A percentile compares a stretch with the other conserved stretches of the same genome.
phyloP scores from a whole-genome alignment of 2,888 invertebrate species.

The Periphyllus acericola region DNA sequence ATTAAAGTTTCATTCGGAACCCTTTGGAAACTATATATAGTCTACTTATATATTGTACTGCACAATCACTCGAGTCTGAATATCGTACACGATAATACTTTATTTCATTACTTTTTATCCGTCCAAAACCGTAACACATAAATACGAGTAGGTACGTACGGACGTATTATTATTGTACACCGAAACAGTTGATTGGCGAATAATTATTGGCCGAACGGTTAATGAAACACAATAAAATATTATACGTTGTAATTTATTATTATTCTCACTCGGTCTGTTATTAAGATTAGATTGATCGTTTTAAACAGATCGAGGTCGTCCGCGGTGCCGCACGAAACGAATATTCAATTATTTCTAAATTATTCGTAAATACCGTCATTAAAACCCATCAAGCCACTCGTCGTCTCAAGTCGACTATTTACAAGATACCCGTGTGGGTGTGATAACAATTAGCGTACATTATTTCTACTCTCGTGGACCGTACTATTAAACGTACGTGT shows the following conservation, averaged over 20 bases:
- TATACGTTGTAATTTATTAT: neutral
- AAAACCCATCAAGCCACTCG: neutral
- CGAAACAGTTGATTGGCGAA: neutral
- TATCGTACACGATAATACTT: neutral
- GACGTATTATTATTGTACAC: no score
- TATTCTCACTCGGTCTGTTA: neutral
- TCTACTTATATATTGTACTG: slow-evolving; percentile 31
- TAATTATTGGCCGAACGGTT: neutral
- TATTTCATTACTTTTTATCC: neutral
- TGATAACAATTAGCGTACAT: neutral
- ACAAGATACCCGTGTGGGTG: neutral
- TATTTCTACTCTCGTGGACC: neutral
- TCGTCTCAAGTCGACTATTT: neutral
- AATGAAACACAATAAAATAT: neutral
- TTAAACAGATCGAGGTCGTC: neutral
- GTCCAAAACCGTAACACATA: neutral
- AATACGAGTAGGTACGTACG: no score
- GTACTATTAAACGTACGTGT: no score
- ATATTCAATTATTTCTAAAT: neutral
- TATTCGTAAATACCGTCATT: neutral
- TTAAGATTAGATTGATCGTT: neutral
- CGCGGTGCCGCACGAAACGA: neutral
- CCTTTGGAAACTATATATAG: slow-evolving; percentile 38
- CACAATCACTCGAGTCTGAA: neutral
- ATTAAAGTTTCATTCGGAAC: slow-evolving; percentile 55